These are phyloP conservation scores for Sebastes iracundus DNA, from an alignment of 2,797 vertebrate genomes.

Conservation along the genomic window DNA sequence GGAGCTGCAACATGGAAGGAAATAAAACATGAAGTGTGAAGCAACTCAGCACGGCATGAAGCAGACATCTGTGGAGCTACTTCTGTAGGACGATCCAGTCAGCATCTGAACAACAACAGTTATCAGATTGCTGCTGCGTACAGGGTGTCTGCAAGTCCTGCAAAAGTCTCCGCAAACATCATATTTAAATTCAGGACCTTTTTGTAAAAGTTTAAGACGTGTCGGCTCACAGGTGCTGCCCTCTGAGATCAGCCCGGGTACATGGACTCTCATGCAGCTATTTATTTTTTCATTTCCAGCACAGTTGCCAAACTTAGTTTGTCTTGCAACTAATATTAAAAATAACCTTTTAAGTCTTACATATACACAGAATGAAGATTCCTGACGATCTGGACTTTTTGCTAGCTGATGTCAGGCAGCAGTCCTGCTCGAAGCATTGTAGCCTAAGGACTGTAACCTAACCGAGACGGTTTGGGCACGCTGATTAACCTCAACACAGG, in stretches of 20 bases:
- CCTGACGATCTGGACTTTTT: background rate
- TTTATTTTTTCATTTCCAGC: conserved; percentile 1
- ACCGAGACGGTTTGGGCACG: background rate
- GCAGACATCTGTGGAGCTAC: conserved; percentile 5
- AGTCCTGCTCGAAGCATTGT: background rate
- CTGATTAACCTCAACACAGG: background rate
- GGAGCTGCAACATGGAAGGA: conserved; percentile 9
- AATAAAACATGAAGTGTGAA: background rate
- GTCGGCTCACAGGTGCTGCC: background rate
- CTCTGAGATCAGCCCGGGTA: background rate
- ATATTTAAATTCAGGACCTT: background rate
- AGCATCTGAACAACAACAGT: background rate
- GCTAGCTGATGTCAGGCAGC: background rate
- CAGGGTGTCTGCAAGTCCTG: background rate
- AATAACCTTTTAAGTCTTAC: background rate
- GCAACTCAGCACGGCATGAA: background rate
- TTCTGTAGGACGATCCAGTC: background rate
- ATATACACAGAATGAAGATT: background rate
- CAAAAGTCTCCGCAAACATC: background rate
- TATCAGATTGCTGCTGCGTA: background rate
- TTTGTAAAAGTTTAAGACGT: background rate
- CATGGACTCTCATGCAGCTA: background rate
- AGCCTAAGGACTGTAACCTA: background rate
- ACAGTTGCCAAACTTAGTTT: conserved; percentile 23
- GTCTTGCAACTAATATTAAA: background rate